Percentiles rank a stretch among this genome's conserved stretches.
Evolutionary conservation across 1,140 invertebrate species (phyloP).

Genomic region (Pogonognathellus flavescens): DNA sequence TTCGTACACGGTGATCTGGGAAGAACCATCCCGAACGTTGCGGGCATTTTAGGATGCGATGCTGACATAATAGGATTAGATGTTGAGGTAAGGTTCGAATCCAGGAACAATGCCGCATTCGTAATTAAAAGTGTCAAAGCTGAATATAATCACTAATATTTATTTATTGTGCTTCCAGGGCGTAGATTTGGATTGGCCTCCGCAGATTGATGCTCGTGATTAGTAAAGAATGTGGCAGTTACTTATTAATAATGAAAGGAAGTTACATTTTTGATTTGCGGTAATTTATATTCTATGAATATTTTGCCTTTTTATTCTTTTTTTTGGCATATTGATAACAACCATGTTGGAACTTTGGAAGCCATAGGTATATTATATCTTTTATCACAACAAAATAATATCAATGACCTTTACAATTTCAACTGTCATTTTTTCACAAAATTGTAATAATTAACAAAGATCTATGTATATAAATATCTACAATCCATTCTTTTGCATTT

Average conservation of each 20-base stretch:
- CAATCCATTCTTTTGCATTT: too few relatives aligned
- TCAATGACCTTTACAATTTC: not conserved
- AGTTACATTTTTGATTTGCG: not conserved
- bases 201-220: not conserved
- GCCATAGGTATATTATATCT: conserved; percentile 1
- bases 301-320: conserved; percentile 13
- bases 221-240: not conserved
- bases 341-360: conserved; percentile 4
- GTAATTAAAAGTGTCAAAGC: too few relatives aligned
- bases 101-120: too few relatives aligned
- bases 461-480: too few relatives aligned
- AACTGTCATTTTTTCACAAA: too few relatives aligned
- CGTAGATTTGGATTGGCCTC: conserved; percentile 61
- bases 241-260: not conserved
- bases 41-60: conserved; percentile 73
- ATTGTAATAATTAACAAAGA: too few relatives aligned
- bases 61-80: conserved; percentile 79
- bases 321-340: conserved; percentile 43
- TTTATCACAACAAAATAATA: conserved; percentile 37
- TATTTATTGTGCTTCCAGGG: conserved; percentile 41
- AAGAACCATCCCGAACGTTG: conserved; percentile 83
- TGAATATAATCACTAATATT: too few relatives aligned
- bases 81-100: conserved; percentile 80
- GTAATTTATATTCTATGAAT: not conserved
- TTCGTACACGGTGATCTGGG: conserved; percentile 96